phyloP scores from a whole-genome alignment of 2,113 vertebrate species.

The Stigmatopora nigra region DNA sequence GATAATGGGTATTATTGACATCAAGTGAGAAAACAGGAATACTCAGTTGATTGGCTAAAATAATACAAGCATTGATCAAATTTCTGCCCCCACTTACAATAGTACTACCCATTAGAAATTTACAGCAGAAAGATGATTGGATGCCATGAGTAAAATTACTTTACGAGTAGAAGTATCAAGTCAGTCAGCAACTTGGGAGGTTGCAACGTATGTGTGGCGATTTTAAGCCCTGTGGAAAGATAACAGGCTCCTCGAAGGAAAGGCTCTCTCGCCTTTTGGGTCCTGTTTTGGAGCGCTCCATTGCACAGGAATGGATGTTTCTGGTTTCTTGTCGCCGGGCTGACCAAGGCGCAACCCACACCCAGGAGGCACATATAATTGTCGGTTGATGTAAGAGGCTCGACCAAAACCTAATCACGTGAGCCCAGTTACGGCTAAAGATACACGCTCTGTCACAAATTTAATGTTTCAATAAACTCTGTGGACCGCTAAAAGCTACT shows the following conservation, averaged over 20 bases:
- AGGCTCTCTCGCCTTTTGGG: conserved; percentile 51
- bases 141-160: neutral
- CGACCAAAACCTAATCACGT: conserved; percentile 51
- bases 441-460: conserved; percentile 69
- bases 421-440: conserved; percentile 67
- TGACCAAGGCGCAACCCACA: conserved; percentile 63
- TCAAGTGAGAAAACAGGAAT: too few relatives aligned
- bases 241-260: conserved; percentile 46
- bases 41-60: too few relatives aligned
- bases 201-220: conserved; percentile 5
- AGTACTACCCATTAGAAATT: too few relatives aligned
- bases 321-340: conserved; percentile 51
- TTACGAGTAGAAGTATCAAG: neutral
- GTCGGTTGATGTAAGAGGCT: conserved; percentile 63
- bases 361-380: conserved; percentile 71
- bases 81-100: too few relatives aligned
- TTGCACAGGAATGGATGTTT: conserved; percentile 58
- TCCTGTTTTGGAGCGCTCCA: conserved; percentile 51
- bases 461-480: conserved; percentile 75
- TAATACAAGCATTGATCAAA: too few relatives aligned
- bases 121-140: too few relatives aligned
- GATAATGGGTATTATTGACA: too few relatives aligned
- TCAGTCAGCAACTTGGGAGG: neutral
- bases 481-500: conserved; percentile 73
- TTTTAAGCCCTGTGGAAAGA: conserved; percentile 37